Percentiles rank a stretch among this genome's conserved stretches.
Evolutionary conservation across 1,140 invertebrate genomes (phyloP).

Genomic region (Tetragnatha versicolor): DNA sequence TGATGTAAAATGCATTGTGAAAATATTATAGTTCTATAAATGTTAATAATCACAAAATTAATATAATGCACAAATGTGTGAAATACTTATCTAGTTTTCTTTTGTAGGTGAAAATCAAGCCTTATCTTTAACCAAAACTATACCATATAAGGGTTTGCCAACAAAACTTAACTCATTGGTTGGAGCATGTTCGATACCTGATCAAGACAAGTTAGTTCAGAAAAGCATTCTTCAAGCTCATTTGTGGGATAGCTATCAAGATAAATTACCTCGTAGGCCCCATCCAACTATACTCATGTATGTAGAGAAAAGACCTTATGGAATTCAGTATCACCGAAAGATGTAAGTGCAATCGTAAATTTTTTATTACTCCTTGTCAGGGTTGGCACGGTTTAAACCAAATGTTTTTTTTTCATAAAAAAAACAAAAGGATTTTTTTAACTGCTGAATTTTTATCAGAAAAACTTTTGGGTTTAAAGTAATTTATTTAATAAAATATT

Average conservation of each 20-base stretch:
- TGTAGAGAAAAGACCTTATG: slow-evolving; percentile 17
- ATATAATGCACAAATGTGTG: not conserved
- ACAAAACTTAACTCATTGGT: not conserved
- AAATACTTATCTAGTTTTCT: not conserved
- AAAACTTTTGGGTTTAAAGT: too few species aligned
- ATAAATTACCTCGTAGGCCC: slow-evolving; percentile 32
- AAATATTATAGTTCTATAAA: not conserved
- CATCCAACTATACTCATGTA: not conserved
- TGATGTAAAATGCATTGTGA: not conserved
- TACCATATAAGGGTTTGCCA: slow-evolving; percentile 43
- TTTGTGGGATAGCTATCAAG: slow-evolving; percentile 49
- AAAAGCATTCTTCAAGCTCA: slow-evolving; percentile 42
- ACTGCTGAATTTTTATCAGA: too few species aligned
- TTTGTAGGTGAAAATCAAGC: slow-evolving; percentile 44
- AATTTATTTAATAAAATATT: too few species aligned
- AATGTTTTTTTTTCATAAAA: too few species aligned
- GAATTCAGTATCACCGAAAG: slow-evolving; percentile 31
- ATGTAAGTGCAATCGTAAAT: slow-evolving; percentile 30
- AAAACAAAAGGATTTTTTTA: not conserved
- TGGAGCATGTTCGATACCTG: not conserved
- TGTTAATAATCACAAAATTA: not conserved
- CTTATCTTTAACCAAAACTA: slow-evolving; percentile 50
- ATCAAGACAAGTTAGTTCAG: slow-evolving; percentile 50
- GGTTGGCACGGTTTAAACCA: too few species aligned
- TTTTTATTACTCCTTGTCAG: too few species aligned